Evolutionary conservation across 2,113 vertebrate species (phyloP).

Genomic region (Sula dactylatra): DNA sequence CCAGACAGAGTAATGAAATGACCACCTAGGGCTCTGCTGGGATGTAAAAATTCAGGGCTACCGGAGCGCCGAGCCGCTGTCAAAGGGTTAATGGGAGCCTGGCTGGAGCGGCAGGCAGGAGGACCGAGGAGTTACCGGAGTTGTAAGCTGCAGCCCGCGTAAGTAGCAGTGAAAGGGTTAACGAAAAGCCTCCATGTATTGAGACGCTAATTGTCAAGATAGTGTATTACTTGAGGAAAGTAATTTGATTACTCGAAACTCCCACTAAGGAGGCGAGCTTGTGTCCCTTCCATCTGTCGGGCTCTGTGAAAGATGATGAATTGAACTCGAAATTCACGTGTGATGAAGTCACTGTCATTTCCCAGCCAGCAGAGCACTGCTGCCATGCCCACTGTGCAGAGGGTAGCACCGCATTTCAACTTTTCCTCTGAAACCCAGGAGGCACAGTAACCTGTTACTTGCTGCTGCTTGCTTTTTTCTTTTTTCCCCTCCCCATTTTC

Average conservation of each 20-base stretch:
- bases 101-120: neutral
- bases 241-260: constrained; percentile 35
- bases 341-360: constrained; percentile 23
- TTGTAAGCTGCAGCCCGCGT: neutral
- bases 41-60: neutral
- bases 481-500: constrained; percentile 11
- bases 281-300: constrained; percentile 27
- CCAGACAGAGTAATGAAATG: neutral
- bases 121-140: neutral
- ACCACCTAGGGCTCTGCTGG: neutral
- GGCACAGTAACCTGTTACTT: constrained; percentile 79
- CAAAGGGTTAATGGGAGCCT: neutral
- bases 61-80: neutral
- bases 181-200: neutral
- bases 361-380: constrained; percentile 12
- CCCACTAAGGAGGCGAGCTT: constrained; percentile 10
- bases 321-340: neutral
- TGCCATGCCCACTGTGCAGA: neutral
- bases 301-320: neutral
- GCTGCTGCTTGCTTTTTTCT: neutral
- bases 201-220: constrained; percentile 17
- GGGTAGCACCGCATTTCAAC: constrained; percentile 45
- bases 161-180: constrained; percentile 13
- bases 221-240: constrained; percentile 6
- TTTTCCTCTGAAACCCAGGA: constrained; percentile 57